Conservation (phyloP, 1,140 invertebrate species). For the Bombus sylvicola region DNA sequence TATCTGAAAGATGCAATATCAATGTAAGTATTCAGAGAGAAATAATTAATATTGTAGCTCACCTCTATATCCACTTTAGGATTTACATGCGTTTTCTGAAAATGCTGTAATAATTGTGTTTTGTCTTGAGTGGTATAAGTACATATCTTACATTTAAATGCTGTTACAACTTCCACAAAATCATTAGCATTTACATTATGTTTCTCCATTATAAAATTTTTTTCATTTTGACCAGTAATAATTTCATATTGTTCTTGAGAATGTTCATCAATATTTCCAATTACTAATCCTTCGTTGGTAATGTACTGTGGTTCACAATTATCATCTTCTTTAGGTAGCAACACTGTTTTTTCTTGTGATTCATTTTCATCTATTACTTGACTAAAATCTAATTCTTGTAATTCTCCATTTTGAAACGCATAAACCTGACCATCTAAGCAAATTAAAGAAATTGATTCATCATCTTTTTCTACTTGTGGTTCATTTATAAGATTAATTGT, state of each 20-base stretch:
- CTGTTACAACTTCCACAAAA: constrained; percentile 77
- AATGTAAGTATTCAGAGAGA: constrained; percentile 1
- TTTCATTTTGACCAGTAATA: constrained; percentile 41
- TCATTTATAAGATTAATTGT: constrained; percentile 44
- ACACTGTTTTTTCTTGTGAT: constrained; percentile 56
- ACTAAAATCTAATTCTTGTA: constrained; percentile 71
- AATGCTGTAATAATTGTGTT: constrained; percentile 72
- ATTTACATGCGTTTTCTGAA: constrained; percentile 75
- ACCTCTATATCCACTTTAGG: constrained; percentile 58
- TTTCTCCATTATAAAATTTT: constrained; percentile 62
- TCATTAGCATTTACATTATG: constrained; percentile 72
- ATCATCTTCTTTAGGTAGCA: constrained; percentile 56
- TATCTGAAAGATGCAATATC: constrained; percentile 44
- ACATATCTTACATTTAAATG: constrained; percentile 79
- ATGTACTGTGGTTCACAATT: constrained; percentile 52
- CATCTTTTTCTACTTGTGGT: constrained; percentile 53
- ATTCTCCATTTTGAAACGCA: constrained; percentile 69
- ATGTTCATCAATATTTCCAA: constrained; percentile 46
- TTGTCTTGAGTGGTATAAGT: constrained; percentile 77
- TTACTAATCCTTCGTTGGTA: constrained; percentile 47
- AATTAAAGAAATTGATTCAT: constrained; percentile 70
- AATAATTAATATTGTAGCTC: constrained; percentile 15
- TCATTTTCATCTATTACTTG: constrained; percentile 60
- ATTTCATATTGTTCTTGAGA: constrained; percentile 56
- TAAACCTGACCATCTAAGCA: constrained; percentile 72